phyloP scores from a whole-genome alignment of 2,797 vertebrate genomes.

The Bradypodion ventrale region DNA sequence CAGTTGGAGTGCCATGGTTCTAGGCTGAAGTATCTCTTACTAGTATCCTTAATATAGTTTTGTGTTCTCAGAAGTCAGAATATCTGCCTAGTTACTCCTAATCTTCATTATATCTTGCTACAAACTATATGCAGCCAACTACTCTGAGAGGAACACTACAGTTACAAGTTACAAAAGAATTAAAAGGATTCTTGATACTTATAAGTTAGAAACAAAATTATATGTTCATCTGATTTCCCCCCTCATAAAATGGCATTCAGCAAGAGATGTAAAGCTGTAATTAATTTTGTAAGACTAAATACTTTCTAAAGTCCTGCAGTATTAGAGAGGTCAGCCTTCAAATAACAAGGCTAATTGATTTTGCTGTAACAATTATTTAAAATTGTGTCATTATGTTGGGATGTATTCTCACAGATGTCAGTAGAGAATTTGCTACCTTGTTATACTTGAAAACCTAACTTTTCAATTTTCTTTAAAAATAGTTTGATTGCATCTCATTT shows the following conservation, averaged over 20 bases:
- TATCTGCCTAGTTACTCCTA: neutral
- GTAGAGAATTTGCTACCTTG: too few relatives aligned
- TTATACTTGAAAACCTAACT: slow-evolving; percentile 3
- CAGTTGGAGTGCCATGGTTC: too few relatives aligned
- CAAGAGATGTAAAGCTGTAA: too few relatives aligned
- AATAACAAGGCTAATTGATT: too few relatives aligned
- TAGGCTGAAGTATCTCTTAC: neutral
- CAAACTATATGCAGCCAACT: too few relatives aligned
- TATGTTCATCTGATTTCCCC: too few relatives aligned
- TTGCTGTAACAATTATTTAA: neutral
- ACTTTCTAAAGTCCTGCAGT: neutral
- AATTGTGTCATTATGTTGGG: neutral
- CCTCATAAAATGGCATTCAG: too few relatives aligned
- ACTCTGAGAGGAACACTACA: neutral
- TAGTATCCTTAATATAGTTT: neutral
- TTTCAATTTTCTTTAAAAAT: neutral
- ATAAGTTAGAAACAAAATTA: too few relatives aligned
- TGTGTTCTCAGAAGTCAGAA: neutral
- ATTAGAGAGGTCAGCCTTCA: too few relatives aligned
- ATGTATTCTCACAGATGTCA: neutral
- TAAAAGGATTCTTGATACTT: too few relatives aligned
- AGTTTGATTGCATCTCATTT: slow-evolving; percentile 23
- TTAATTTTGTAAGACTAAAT: neutral
- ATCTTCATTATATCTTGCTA: neutral
- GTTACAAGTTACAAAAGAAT: too few relatives aligned